A percentile compares a stretch with the other conserved stretches of the same genome.
These are phyloP conservation scores for Takifugu rubripes DNA, from an alignment of 2,797 vertebrate species.

Conservation along the genomic window DNA sequence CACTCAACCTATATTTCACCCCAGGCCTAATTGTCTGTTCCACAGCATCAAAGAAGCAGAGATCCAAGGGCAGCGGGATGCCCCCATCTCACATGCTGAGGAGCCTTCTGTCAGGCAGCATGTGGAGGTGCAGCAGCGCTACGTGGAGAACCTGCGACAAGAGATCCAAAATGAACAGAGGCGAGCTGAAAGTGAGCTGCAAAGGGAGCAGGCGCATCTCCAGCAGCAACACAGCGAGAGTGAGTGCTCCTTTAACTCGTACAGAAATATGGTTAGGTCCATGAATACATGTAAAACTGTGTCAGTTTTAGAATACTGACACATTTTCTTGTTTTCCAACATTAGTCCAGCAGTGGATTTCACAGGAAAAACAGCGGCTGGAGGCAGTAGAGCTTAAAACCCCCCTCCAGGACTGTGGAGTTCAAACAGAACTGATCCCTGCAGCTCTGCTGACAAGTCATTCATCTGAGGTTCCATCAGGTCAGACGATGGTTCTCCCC, in stretches of 20 bases:
- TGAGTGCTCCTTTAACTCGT: conserved; percentile 60
- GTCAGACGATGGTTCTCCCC: conserved; percentile 39
- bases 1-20: conserved; percentile 2
- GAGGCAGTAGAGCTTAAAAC: conserved; percentile 63
- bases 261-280: neutral
- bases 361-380: conserved; percentile 78
- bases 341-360: conserved; percentile 87
- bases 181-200: conserved; percentile 80
- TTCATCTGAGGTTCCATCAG: conserved; percentile 37
- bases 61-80: conserved; percentile 60
- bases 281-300: neutral
- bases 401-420: conserved; percentile 76
- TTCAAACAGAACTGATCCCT: conserved; percentile 76
- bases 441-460: conserved; percentile 46
- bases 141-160: conserved; percentile 80
- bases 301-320: neutral
- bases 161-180: conserved; percentile 83
- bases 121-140: conserved; percentile 79
- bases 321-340: conserved; percentile 17
- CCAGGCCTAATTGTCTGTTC: conserved; percentile 24
- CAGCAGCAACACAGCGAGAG: conserved; percentile 81
- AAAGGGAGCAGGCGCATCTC: conserved; percentile 79
- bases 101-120: conserved; percentile 67
- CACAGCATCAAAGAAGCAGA: conserved; percentile 35
- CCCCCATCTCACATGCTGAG: conserved; percentile 46